A percentile compares a stretch with the other conserved stretches of the same genome.
Evolutionary conservation across 2,888 invertebrate species (phyloP).

Genomic region (Anoplius nigerrimus): DNA sequence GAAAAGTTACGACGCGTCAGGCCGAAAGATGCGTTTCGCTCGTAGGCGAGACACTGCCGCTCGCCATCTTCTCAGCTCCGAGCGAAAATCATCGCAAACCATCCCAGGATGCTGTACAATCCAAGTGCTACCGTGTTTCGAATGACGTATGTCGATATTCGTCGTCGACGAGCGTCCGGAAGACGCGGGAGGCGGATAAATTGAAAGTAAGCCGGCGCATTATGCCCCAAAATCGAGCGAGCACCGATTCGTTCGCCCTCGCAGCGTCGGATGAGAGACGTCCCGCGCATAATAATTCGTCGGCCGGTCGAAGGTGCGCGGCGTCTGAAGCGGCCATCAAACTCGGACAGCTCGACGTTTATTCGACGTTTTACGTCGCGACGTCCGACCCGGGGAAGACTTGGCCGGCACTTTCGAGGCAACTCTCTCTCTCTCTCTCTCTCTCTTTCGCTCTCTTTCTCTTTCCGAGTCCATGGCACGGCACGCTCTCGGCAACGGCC

Average conservation of each 20-base stretch:
- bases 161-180: no score
- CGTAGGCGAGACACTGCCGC: no score
- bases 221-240: not conserved
- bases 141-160: no score
- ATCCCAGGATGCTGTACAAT: no score
- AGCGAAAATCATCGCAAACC: no score
- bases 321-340: constrained; percentile 11
- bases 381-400: not conserved
- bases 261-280: not conserved
- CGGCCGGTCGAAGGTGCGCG: constrained; percentile 5
- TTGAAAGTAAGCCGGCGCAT: not conserved
- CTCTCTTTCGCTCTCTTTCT: not conserved
- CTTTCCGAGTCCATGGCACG: no score
- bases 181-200: no score
- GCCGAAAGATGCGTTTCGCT: no score
- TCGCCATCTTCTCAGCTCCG: no score
- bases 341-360: constrained; percentile 21
- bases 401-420: not conserved
- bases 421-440: not conserved
- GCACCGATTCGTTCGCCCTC: not conserved
- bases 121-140: no score
- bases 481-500: not conserved
- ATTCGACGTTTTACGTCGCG: constrained; percentile 33
- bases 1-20: no score
- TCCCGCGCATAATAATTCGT: constrained; percentile 4